phyloP scores from a whole-genome alignment of 2,888 invertebrate species.

The Boloria euphrosyne region DNA sequence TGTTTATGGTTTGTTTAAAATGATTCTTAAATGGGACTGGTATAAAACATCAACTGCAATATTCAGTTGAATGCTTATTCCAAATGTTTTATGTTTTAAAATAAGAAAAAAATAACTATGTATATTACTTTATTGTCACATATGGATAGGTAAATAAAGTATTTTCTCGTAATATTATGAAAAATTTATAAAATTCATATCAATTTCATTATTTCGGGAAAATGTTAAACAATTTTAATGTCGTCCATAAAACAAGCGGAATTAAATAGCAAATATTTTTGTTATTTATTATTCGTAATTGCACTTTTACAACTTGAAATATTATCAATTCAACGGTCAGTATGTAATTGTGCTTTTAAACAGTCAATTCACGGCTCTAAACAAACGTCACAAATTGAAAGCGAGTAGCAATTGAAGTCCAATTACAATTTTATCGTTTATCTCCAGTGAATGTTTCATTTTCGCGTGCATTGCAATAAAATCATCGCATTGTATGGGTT shows the following conservation, averaged over 20 bases:
- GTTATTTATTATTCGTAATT: constrained; percentile 5
- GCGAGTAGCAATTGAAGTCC: constrained; percentile 37
- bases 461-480: constrained; percentile 68
- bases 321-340: constrained; percentile 18
- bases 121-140: no score
- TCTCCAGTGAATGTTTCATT: constrained; percentile 71
- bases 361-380: constrained; percentile 31
- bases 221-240: neutral
- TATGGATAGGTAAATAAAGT: no score
- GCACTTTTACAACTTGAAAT: constrained; percentile 12
- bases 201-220: neutral
- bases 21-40: no score
- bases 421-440: constrained; percentile 56
- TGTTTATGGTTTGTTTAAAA: no score
- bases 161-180: no score
- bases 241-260: neutral
- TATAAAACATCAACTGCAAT: no score
- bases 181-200: no score
- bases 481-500: constrained; percentile 61
- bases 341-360: constrained; percentile 29
- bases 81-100: no score
- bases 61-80: no score
- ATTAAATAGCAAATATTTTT: constrained; percentile 1
- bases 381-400: constrained; percentile 37
- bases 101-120: no score